Evolutionary conservation across 2,113 vertebrate genomes (phyloP).

Genomic region (Eira barbara): DNA sequence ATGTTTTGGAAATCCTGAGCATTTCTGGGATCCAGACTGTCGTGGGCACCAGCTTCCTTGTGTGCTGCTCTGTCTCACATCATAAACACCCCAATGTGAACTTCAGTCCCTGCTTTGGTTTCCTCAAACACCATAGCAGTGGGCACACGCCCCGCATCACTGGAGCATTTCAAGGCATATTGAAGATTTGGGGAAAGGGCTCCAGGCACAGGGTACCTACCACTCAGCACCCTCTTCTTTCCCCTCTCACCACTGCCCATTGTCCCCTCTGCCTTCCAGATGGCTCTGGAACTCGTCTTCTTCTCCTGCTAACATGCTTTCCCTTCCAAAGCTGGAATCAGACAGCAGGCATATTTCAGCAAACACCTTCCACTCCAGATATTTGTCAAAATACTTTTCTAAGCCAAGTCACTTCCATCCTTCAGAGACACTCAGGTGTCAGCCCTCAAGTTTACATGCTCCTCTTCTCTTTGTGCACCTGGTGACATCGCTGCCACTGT

Average conservation of each 20-base stretch:
- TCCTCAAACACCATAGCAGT: neutral
- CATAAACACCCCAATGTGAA: neutral
- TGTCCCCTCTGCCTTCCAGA: neutral
- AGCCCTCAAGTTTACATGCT: neutral
- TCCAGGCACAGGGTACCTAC: neutral
- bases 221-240: neutral
- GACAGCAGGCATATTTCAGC: neutral
- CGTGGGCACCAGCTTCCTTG: neutral
- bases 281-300: neutral
- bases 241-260: neutral
- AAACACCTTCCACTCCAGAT: neutral
- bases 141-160: fast-evolving
- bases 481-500: neutral
- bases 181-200: neutral
- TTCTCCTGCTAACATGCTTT: neutral
- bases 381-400: neutral
- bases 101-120: neutral
- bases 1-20: neutral
- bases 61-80: neutral
- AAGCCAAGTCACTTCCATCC: neutral
- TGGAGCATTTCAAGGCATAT: neutral
- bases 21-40: too few relatives aligned
- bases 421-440: neutral
- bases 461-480: neutral
- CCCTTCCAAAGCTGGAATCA: neutral